Evolutionary conservation across 53 echinoderm and acorn worm genomes (phyloP).

Genomic region (Stichopus horrens): DNA sequence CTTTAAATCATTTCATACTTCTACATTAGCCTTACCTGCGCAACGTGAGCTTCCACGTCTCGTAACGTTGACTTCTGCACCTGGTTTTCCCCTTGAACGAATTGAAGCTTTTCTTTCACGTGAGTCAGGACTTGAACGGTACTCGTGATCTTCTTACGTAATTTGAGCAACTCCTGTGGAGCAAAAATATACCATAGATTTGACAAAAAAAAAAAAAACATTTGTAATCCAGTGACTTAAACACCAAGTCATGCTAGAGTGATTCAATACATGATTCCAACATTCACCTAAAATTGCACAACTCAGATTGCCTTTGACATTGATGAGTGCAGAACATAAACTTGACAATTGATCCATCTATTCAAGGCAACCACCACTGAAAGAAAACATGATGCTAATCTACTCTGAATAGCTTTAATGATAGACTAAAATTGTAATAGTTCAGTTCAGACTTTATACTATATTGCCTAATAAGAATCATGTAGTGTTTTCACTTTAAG

Average conservation of each 20-base stretch:
- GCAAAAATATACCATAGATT: not conserved
- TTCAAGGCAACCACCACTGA: too few species aligned
- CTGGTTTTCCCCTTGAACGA: constrained; percentile 98
- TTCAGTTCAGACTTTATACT: too few species aligned
- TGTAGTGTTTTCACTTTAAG: too few species aligned
- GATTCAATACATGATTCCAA: not conserved
- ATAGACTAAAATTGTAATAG: too few species aligned
- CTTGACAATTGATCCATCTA: too few species aligned
- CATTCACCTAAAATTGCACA: not conserved
- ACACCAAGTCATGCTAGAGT: not conserved
- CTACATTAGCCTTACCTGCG: constrained; percentile 57
- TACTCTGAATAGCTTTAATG: too few species aligned
- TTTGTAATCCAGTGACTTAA: not conserved
- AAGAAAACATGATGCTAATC: too few species aligned
- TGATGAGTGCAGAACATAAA: too few species aligned
- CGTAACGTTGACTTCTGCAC: constrained; percentile 88
- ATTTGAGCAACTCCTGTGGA: constrained; percentile 82
- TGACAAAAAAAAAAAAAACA: not conserved
- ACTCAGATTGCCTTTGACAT: too few species aligned
- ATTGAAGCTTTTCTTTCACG: constrained; percentile 97
- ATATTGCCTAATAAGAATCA: too few species aligned
- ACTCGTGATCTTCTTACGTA: constrained; percentile 96
- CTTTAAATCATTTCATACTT: too few species aligned
- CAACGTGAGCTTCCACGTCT: constrained; percentile 89
- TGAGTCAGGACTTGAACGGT: constrained; percentile 97